These are phyloP conservation scores for Drosophila melanocephala DNA, from an alignment of 2,888 invertebrate species.

Conservation along the genomic window DNA sequence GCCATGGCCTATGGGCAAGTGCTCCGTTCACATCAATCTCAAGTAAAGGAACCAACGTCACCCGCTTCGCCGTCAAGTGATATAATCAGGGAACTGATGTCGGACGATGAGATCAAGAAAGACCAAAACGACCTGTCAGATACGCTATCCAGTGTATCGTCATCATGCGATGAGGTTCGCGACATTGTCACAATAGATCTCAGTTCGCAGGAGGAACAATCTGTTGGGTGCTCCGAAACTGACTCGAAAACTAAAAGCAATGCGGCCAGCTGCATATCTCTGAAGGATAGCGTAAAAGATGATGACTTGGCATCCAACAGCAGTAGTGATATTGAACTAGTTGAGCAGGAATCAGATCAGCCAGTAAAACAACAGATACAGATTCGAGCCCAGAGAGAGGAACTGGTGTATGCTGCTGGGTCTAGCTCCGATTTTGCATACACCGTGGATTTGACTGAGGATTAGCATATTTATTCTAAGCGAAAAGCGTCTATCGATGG, in stretches of 20 bases:
- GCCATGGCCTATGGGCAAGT: conserved; percentile 68
- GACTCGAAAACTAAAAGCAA: conserved; percentile 9
- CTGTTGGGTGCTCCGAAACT: conserved; percentile 12
- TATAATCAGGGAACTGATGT: conserved; percentile 61
- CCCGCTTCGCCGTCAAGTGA: conserved; percentile 43
- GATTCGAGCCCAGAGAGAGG: neutral
- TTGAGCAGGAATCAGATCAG: conserved; percentile 27
- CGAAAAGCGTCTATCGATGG: neutral
- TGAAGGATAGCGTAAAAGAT: conserved; percentile 38
- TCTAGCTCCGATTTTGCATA: neutral
- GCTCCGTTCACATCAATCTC: conserved; percentile 19
- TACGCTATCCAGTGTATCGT: conserved; percentile 33
- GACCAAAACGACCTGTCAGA: neutral
- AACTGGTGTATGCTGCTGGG: too few species aligned
- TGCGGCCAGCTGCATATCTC: conserved; percentile 41
- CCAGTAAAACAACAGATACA: neutral
- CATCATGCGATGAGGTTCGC: conserved; percentile 39
- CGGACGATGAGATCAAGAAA: conserved; percentile 49
- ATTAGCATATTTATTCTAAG: conserved; percentile 35
- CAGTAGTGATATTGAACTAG: conserved; percentile 57
- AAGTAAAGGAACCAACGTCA: neutral
- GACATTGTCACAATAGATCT: conserved; percentile 69
- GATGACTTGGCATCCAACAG: conserved; percentile 11
- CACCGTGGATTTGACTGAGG: conserved; percentile 68
- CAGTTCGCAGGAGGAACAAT: conserved; percentile 55